A percentile compares a stretch with the other conserved stretches of the same genome.
Evolutionary conservation across 2,888 invertebrate genomes (phyloP).

Genomic region (Pinctada fucata): DNA sequence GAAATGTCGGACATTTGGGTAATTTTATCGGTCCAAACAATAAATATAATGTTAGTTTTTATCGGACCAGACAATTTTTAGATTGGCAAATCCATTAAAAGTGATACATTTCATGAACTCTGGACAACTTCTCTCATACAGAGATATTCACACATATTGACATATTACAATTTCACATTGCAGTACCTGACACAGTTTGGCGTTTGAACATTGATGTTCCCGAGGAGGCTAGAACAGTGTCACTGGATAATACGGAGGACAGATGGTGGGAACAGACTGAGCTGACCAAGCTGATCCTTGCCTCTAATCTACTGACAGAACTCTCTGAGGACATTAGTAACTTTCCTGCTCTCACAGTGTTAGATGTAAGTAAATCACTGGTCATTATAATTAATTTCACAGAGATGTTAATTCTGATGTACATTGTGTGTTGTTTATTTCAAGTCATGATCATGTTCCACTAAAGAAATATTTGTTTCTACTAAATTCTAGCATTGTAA

Average conservation of each 20-base stretch:
- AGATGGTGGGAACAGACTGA: constrained; percentile 87
- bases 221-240: constrained; percentile 75
- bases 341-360: constrained; percentile 74
- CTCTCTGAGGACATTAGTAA: constrained; percentile 75
- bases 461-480: too few relatives aligned
- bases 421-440: too few relatives aligned
- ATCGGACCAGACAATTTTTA: too few relatives aligned
- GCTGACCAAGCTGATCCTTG: constrained; percentile 84
- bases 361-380: constrained; percentile 75
- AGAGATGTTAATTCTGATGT: neutral
- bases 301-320: constrained; percentile 74
- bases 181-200: constrained; percentile 76
- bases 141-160: too few relatives aligned
- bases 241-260: constrained; percentile 73
- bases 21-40: too few relatives aligned
- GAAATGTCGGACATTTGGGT: too few relatives aligned
- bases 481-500: too few relatives aligned
- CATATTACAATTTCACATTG: neutral
- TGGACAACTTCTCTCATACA: too few relatives aligned
- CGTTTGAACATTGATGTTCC: constrained; percentile 77
- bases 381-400: neutral
- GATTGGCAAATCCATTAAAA: too few relatives aligned
- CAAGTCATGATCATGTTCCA: too few relatives aligned
- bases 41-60: too few relatives aligned
- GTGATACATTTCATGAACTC: too few relatives aligned